These are phyloP conservation scores for Phylloscopus trochiloides DNA, from an alignment of 2,113 vertebrate genomes.

Conservation along the genomic window DNA sequence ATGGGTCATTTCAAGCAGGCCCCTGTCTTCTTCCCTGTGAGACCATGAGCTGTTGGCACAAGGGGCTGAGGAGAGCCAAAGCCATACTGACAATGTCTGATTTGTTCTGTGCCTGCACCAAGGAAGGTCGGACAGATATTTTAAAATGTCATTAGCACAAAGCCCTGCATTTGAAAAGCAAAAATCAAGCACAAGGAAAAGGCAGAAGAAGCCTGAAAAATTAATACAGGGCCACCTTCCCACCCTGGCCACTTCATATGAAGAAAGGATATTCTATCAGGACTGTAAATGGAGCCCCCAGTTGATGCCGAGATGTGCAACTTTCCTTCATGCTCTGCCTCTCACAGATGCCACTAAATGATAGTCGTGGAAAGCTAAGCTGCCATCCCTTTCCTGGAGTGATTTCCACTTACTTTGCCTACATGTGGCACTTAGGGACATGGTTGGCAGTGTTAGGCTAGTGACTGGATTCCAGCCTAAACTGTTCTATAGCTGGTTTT, in stretches of 20 bases:
- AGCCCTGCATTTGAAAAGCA: not conserved
- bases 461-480: not conserved
- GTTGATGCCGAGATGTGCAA: not conserved
- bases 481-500: not conserved
- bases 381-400: not conserved
- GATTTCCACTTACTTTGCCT: not conserved
- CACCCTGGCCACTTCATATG: not conserved
- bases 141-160: slow-evolving; percentile 18
- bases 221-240: not conserved
- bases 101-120: not conserved
- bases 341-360: not conserved
- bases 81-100: not conserved
- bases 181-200: not conserved
- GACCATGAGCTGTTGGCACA: not conserved
- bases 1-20: not conserved
- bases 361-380: not conserved
- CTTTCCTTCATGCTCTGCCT: not conserved
- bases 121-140: not conserved
- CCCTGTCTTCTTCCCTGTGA: not conserved
- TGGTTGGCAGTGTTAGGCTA: not conserved
- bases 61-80: not conserved
- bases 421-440: not conserved
- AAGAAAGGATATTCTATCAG: not conserved
- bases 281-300: not conserved
- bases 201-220: not conserved